Evolutionary conservation across 1,140 invertebrate species (phyloP).

Genomic region (Drosophila carrolli): DNA sequence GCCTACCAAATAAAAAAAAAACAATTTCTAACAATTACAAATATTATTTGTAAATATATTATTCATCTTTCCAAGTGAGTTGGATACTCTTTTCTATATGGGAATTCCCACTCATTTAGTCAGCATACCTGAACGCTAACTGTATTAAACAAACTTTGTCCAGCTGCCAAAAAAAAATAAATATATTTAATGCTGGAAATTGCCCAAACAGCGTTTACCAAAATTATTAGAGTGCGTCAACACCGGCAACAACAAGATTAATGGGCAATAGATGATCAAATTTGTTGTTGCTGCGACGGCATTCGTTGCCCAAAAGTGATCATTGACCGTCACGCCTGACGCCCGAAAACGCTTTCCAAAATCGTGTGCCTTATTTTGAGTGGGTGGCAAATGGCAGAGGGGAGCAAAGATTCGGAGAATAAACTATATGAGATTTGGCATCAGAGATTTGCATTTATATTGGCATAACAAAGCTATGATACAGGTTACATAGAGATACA

Average conservation of each 20-base stretch:
- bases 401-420: slow-evolving; percentile 4
- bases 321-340: slow-evolving; percentile 80
- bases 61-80: background rate
- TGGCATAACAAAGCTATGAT: slow-evolving; percentile 26
- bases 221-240: slow-evolving; percentile 81
- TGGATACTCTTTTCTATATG: background rate
- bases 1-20: too few species aligned
- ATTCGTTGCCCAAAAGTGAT: slow-evolving; percentile 66
- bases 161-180: slow-evolving; percentile 39
- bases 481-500: slow-evolving; percentile 22
- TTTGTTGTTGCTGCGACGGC: slow-evolving; percentile 28
- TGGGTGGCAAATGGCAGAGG: slow-evolving; percentile 39
- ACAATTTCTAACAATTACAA: too few species aligned
- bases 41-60: background rate
- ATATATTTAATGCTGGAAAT: slow-evolving; percentile 54
- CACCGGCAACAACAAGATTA: slow-evolving; percentile 30
- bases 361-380: slow-evolving; percentile 63
- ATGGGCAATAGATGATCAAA: slow-evolving; percentile 10
- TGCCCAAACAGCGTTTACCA: slow-evolving; percentile 58
- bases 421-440: slow-evolving; percentile 16
- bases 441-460: slow-evolving; percentile 45
- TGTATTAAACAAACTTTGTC: slow-evolving; percentile 35
- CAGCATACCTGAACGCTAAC: background rate
- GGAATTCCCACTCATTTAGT: slow-evolving; percentile 4
- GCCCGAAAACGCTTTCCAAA: slow-evolving; percentile 72